Base-by-base conservation (phyloP, 2,888 invertebrate species). In the Galerucella pusilla region DNA sequence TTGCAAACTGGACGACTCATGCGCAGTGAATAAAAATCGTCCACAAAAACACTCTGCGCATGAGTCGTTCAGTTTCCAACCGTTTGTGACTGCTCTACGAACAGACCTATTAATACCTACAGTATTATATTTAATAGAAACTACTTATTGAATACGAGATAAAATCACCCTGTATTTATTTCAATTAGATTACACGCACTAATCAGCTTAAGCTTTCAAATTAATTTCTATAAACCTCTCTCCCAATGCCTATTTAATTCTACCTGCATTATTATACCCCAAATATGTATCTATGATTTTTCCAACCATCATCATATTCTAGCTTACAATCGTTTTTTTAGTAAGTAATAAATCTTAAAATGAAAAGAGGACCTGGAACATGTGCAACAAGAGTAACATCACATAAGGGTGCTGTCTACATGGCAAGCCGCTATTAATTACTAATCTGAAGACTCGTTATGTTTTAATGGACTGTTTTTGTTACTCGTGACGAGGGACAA, bases 401-500 rank as follows among this genome's bases (percentile, higher is more conserved):
- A 64, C 64, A 68, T 75, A 76, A 76, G 76, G 76, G 76, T 76
- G 66, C 72, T 72, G 66, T 68, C 70, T 76, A 57, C 73, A 73
- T 71, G 67, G 76, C 63, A 73, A 70, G 71, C 76, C 73, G 71
- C 80, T 81, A 83, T 84, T 83, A 84, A 83, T 84, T 84, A 84
- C 84, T 83, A 83, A 84, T 83, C 83, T 83, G 81, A 80, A 80
- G 80, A 80, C 81, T 81, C 83, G 84, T 84, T 83, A 83, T 81
- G 82, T 84, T 84, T 83, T 84, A 84, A 84, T 84, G 82, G 83
- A 83, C 83, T 83, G 83, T 83, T 84, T 83, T 83, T 83, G 84
- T 83, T 83, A 81, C 81, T 81, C 81, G 80, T 80, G 79, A 79
- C 77, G 80, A 82, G 82, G 81, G 82, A 74, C 61, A 54, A n/a